These are phyloP conservation scores for Lates calcarifer DNA, from an alignment of 2,113 vertebrate species.

Conservation along the genomic window DNA sequence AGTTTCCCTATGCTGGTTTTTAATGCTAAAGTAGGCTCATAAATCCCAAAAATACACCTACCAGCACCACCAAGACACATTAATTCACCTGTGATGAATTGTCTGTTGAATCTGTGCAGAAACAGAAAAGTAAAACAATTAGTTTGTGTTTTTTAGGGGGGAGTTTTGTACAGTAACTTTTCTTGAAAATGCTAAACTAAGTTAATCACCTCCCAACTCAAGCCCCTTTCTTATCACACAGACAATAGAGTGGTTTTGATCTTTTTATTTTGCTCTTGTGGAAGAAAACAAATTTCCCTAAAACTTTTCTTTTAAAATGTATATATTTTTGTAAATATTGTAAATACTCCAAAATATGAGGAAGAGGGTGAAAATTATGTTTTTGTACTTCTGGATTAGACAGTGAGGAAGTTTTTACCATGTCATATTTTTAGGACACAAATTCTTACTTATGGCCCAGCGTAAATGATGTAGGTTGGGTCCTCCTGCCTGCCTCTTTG, in stretches of 20 bases:
- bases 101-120: neutral
- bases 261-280: neutral
- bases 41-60: neutral
- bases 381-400: conserved; percentile 20
- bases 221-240: neutral
- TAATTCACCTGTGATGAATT: neutral
- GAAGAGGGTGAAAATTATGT: neutral
- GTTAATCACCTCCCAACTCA: neutral
- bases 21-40: neutral
- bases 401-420: neutral
- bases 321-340: conserved; percentile 81
- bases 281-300: conserved; percentile 2
- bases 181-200: neutral
- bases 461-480: neutral
- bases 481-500: neutral
- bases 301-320: conserved; percentile 40
- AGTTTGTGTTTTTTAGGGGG: neutral
- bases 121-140: neutral
- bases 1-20: neutral
- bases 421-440: neutral
- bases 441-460: neutral
- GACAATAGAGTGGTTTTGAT: neutral
- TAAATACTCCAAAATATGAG: conserved; percentile 68
- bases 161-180: neutral
- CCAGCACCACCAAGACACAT: neutral